Conservation (phyloP, 2,113 vertebrate genomes). For the Vidua macroura region DNA sequence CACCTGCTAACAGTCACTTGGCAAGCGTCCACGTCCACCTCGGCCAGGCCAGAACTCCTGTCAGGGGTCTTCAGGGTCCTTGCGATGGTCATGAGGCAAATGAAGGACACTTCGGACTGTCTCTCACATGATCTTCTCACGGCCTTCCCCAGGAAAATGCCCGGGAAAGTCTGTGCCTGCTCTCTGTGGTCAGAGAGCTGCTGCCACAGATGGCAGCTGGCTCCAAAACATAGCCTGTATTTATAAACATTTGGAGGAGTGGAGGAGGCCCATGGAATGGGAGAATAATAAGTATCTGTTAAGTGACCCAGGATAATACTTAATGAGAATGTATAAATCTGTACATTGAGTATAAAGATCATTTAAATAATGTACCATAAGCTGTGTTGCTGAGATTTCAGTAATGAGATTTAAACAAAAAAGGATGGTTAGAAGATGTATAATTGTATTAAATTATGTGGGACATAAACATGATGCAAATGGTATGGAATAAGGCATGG, state of each 20-base stretch:
- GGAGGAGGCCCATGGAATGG: not conserved
- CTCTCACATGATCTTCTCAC: no score
- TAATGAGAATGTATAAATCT: not conserved
- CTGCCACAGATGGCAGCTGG: not conserved
- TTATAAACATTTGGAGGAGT: not conserved
- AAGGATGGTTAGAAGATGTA: not conserved
- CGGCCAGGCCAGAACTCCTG: no score
- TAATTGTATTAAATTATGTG: not conserved
- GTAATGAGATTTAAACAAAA: not conserved
- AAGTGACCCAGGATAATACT: not conserved
- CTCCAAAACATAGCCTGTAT: not conserved
- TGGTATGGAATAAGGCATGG: not conserved
- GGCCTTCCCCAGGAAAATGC: no score
- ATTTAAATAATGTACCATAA: not conserved
- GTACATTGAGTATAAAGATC: not conserved
- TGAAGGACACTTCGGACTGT: no score
- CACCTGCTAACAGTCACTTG: no score
- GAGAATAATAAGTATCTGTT: not conserved
- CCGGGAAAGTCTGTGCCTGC: no score
- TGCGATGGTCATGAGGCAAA: no score
- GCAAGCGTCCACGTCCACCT: no score
- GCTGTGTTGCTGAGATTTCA: not conserved
- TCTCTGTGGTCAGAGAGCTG: no score
- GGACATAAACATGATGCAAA: not conserved
- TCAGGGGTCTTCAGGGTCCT: no score